Conservation (phyloP, 2,797 vertebrate species). For the Psittacula derbiana region DNA sequence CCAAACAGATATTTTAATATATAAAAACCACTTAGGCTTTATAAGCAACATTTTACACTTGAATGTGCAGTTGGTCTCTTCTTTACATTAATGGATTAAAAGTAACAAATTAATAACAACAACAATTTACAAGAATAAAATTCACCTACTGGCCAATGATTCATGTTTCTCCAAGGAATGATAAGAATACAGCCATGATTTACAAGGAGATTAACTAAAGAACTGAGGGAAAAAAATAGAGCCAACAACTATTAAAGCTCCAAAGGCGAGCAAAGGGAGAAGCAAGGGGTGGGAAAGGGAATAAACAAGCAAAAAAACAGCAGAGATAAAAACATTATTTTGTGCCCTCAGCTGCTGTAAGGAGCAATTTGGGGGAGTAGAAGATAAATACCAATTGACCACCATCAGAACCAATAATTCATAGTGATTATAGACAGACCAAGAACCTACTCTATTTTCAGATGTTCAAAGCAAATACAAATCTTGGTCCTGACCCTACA, state of each 20-base stretch:
- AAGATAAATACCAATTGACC: not conserved
- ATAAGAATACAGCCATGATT: not conserved
- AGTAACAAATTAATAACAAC: not conserved
- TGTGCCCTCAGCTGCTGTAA: not conserved
- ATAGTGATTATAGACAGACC: not conserved
- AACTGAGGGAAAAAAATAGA: not conserved
- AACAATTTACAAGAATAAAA: not conserved
- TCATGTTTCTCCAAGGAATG: not conserved
- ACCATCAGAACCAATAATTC: not conserved
- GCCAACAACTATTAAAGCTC: not conserved
- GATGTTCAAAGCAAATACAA: not conserved
- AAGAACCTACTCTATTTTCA: not conserved
- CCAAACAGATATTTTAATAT: not conserved
- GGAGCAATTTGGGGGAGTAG: not conserved
- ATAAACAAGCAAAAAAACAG: not conserved
- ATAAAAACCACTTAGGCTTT: not conserved
- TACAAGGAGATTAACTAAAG: not conserved
- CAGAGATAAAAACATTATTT: not conserved
- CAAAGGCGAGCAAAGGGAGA: not conserved
- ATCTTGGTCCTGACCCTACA: not conserved
- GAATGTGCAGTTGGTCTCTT: not conserved
- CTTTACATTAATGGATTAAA: not conserved
- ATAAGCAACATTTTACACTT: not conserved
- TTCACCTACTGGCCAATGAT: not conserved
- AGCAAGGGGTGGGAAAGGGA: rapidly evolving